Evolutionary conservation across 2,113 vertebrate genomes (phyloP).

Genomic region (Microcebus tavaratra): DNA sequence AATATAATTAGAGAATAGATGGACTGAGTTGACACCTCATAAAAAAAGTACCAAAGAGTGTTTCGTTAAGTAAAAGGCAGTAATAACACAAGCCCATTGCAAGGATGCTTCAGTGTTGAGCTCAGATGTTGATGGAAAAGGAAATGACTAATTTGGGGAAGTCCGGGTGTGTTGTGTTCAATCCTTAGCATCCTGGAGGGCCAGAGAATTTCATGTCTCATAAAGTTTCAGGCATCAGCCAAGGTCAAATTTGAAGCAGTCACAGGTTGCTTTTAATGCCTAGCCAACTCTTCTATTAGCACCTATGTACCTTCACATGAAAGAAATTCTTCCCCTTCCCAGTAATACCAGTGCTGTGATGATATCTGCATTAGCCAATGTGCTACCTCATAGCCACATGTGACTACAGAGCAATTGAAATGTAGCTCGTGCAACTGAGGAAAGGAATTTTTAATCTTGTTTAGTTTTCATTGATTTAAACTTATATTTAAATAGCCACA

Average conservation of each 20-base stretch:
- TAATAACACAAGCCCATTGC: background rate
- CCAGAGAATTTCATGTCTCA: background rate
- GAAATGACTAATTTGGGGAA: constrained; percentile 20
- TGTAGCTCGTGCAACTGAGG: background rate
- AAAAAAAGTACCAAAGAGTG: background rate
- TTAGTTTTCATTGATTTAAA: background rate
- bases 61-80: background rate
- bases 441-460: background rate
- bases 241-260: background rate
- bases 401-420: background rate
- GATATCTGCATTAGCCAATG: fast-evolving
- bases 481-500: background rate
- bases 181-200: background rate
- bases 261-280: background rate
- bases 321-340: background rate
- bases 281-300: background rate
- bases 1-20: background rate
- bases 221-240: background rate
- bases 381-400: too few species aligned
- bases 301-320: background rate
- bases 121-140: background rate
- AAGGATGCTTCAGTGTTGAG: background rate
- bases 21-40: background rate
- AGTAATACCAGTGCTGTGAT: background rate
- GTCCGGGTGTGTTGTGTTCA: background rate